phyloP scores from a whole-genome alignment of 2,797 vertebrate genomes.

The Otolemur crassicaudatus region DNA sequence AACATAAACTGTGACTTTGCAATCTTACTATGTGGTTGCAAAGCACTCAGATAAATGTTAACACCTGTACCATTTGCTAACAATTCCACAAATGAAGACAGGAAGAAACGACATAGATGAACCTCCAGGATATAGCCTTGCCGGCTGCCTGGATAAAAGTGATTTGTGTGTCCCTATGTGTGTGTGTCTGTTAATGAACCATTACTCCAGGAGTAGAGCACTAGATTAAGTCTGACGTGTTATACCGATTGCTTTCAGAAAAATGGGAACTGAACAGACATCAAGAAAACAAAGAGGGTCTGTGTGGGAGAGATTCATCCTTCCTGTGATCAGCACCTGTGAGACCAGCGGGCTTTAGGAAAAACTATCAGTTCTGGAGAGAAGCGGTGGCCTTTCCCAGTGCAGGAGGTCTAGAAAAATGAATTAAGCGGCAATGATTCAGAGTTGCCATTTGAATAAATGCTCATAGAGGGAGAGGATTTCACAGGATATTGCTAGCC shows the following conservation, averaged over 20 bases:
- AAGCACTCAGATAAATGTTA: background rate
- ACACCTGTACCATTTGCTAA: background rate
- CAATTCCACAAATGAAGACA: background rate
- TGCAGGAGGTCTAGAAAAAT: background rate
- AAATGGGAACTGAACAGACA: background rate
- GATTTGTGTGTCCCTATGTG: background rate
- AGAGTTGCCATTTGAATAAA: background rate
- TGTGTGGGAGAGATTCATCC: background rate
- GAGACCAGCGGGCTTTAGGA: background rate
- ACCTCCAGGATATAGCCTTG: background rate
- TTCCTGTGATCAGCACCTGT: background rate
- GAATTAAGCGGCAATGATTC: background rate
- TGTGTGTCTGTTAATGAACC: background rate
- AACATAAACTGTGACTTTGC: background rate
- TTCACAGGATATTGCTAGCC: conserved; percentile 2
- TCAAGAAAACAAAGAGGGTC: background rate
- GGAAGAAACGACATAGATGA: background rate
- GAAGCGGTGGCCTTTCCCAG: background rate
- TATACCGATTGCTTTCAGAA: background rate
- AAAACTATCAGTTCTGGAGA: background rate
- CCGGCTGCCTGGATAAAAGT: background rate
- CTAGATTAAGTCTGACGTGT: background rate
- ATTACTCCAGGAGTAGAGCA: background rate
- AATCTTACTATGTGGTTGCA: background rate
- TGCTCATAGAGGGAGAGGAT: background rate